Evolutionary conservation across 2,888 invertebrate species (phyloP).

Genomic region (Ophion ellenae): DNA sequence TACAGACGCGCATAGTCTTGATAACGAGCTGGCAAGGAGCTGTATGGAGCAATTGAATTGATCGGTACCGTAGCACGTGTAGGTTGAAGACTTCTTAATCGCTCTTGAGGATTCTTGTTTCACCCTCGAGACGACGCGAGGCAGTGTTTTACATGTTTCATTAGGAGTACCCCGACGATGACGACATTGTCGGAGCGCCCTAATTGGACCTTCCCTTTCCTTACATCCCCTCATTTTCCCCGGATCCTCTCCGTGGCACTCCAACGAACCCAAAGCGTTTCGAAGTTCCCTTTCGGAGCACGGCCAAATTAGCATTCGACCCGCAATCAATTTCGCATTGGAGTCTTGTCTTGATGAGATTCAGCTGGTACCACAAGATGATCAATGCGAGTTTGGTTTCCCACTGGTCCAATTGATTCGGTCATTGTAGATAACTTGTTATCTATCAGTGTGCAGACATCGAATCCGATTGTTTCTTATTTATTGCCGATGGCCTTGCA

Average conservation of each 20-base stretch:
- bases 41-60: constrained; percentile 54
- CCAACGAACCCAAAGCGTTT: constrained; percentile 19
- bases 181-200: constrained; percentile 45
- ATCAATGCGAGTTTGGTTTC: background rate
- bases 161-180: constrained; percentile 28
- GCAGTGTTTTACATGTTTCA: constrained; percentile 58
- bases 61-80: constrained; percentile 43
- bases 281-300: background rate
- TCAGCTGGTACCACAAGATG: constrained; percentile 1
- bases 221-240: constrained; percentile 9
- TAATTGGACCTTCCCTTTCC: constrained; percentile 56
- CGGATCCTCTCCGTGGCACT: constrained; percentile 1
- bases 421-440: no score
- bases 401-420: no score
- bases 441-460: no score
- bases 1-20: constrained; percentile 2
- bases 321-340: constrained; percentile 58
- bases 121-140: constrained; percentile 28
- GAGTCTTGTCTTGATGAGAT: constrained; percentile 11
- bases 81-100: constrained; percentile 49
- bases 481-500: no score
- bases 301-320: constrained; percentile 31
- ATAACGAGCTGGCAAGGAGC: constrained; percentile 43
- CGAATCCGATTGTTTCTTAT: no score
- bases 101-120: constrained; percentile 49